Conservation (phyloP, 2,113 vertebrate genomes). For the Coreoperca whiteheadi region DNA sequence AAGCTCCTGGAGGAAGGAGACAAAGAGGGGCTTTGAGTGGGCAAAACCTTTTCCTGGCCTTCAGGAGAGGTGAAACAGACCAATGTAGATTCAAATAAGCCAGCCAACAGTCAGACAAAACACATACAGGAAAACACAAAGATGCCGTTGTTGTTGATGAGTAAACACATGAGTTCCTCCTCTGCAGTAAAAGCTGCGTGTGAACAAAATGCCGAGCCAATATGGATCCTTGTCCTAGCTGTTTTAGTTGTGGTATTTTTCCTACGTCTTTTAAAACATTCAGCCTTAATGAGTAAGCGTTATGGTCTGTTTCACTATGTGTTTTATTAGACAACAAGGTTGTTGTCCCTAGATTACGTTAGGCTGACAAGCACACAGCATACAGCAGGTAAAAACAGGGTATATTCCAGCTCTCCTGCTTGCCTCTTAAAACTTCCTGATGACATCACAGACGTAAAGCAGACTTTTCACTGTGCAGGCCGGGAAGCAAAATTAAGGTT, state of each 20-base stretch:
- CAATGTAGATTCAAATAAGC: background rate
- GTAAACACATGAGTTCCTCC: constrained; percentile 10
- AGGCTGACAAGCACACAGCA: background rate
- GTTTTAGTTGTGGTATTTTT: constrained; percentile 15
- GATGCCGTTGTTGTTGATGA: background rate
- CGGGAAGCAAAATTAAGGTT: constrained; percentile 22
- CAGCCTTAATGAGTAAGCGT: constrained; percentile 1
- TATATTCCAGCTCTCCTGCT: constrained; percentile 26
- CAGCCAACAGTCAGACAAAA: constrained; percentile 13
- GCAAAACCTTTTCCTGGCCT: constrained; percentile 21
- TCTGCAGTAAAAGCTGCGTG: constrained; percentile 28
- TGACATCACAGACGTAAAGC: background rate
- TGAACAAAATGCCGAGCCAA: constrained; percentile 9
- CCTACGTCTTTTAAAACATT: constrained; percentile 6
- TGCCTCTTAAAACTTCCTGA: constrained; percentile 30
- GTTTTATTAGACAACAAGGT: constrained; percentile 35
- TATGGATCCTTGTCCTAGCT: constrained; percentile 16
- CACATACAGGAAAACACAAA: constrained; percentile 20
- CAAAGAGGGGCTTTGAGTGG: constrained; percentile 48
- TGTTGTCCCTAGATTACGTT: constrained; percentile 21
- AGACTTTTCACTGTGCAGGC: background rate
- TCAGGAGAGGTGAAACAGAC: constrained; percentile 19
- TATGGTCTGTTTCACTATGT: constrained; percentile 39
- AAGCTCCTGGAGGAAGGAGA: constrained; percentile 42
- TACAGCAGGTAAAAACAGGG: constrained; percentile 5